phyloP scores from a whole-genome alignment of 2,797 vertebrate species.

The Syncerus caffer region DNA sequence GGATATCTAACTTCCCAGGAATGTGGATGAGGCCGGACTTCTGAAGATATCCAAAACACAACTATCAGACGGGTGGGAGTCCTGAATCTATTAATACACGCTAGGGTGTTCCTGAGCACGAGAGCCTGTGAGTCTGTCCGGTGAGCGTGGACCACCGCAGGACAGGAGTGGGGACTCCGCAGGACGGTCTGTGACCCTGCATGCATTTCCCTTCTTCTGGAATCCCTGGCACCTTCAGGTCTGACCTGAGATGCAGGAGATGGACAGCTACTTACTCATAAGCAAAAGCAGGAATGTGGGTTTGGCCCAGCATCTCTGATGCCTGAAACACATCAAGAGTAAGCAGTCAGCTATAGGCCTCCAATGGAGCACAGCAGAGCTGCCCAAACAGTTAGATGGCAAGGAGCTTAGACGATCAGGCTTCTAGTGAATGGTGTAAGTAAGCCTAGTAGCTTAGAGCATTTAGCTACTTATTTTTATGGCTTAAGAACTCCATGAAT shows the following conservation, averaged over 20 bases:
- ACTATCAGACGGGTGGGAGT: neutral
- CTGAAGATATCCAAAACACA: neutral
- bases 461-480: neutral
- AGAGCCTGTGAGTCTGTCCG: neutral
- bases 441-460: neutral
- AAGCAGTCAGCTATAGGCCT: neutral
- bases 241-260: neutral
- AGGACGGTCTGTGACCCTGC: neutral
- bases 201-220: neutral
- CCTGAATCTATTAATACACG: neutral
- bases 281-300: neutral
- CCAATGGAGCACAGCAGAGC: neutral
- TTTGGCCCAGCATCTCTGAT: neutral
- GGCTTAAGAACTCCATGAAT: neutral
- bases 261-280: neutral
- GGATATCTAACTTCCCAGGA: neutral
- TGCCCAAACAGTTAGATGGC: neutral
- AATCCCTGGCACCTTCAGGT: neutral
- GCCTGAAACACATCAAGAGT: neutral
- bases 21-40: neutral
- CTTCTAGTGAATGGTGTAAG: neutral
- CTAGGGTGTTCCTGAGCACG: neutral
- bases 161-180: neutral
- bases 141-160: neutral
- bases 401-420: neutral